Evolutionary conservation across 2,797 vertebrate species (phyloP).

Genomic region (Pogoniulus pusillus): DNA sequence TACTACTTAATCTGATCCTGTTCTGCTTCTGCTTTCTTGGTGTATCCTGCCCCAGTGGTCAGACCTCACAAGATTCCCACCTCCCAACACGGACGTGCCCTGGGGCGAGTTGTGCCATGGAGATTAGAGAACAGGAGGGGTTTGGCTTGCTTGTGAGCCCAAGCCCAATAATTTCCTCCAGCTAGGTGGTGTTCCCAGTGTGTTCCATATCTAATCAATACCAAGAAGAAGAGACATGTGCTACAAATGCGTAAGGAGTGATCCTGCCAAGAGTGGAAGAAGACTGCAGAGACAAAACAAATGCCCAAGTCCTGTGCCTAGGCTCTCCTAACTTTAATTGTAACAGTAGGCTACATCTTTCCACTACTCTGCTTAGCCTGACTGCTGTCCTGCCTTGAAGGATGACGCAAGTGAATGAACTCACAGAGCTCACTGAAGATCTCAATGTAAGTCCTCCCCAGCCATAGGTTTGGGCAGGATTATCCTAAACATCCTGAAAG

Average conservation of each 20-base stretch:
- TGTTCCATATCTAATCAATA: not conserved
- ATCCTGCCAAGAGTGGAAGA: not conserved
- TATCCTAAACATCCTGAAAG: not conserved
- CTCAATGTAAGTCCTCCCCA: not conserved
- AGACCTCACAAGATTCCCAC: not conserved
- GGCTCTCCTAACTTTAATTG: not conserved
- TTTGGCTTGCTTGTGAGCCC: not conserved
- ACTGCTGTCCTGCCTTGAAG: not conserved
- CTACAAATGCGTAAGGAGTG: not conserved
- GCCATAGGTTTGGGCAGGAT: not conserved
- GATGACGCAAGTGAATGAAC: not conserved
- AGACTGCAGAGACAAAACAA: not conserved
- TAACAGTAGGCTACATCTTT: not conserved
- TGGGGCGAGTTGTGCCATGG: accelerated
- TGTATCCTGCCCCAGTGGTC: not conserved
- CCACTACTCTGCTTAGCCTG: not conserved
- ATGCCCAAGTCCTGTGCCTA: not conserved
- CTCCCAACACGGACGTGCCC: not conserved
- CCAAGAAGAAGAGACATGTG: not conserved
- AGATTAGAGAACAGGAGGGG: not conserved
- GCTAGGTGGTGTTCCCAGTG: not conserved
- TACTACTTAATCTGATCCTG: not conserved
- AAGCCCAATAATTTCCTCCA: not conserved
- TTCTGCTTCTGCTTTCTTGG: not conserved
- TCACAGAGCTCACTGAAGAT: not conserved